Percentiles rank a stretch among this genome's conserved stretches.
phyloP scores from a whole-genome alignment of 92 coral and sea anemone species.

The Porites lobata region DNA sequence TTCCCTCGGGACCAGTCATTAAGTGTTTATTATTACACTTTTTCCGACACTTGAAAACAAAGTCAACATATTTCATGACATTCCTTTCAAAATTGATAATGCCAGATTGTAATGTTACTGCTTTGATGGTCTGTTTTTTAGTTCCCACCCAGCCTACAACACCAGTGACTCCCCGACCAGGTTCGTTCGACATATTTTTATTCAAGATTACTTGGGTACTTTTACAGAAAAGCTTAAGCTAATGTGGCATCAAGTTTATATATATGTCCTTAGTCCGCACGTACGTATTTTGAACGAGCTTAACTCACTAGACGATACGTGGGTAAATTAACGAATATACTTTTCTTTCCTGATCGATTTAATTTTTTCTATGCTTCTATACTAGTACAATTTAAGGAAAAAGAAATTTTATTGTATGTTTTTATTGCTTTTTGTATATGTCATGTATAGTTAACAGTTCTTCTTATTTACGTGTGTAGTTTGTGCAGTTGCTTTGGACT shows the following conservation, averaged over 20 bases:
- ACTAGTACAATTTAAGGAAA: too few species aligned
- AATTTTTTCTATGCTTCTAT: too few species aligned
- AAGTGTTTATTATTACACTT: too few species aligned
- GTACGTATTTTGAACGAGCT: too few species aligned
- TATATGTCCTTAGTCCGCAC: too few species aligned
- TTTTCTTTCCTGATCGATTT: too few species aligned
- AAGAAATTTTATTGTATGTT: background rate
- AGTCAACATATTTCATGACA: background rate
- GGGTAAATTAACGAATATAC: too few species aligned
- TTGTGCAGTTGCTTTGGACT: constrained; percentile 82
- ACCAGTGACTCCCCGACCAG: constrained; percentile 32
- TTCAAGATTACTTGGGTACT: background rate
- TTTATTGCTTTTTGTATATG: background rate
- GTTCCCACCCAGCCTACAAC: constrained; percentile 20
- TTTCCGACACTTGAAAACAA: too few species aligned
- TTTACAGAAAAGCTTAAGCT: too few species aligned
- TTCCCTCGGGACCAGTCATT: too few species aligned
- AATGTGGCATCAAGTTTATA: too few species aligned
- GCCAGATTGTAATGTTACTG: background rate
- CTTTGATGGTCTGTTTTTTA: constrained; percentile 7
- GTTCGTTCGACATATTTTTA: background rate
- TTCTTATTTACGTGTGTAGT: constrained; percentile 18
- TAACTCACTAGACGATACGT: too few species aligned
- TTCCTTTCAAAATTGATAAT: background rate
- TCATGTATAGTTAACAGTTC: background rate